A percentile compares a stretch with the other conserved stretches of the same genome.
Conservation (phyloP, 2,797 vertebrate genomes). For the Brotula barbata region DNA sequence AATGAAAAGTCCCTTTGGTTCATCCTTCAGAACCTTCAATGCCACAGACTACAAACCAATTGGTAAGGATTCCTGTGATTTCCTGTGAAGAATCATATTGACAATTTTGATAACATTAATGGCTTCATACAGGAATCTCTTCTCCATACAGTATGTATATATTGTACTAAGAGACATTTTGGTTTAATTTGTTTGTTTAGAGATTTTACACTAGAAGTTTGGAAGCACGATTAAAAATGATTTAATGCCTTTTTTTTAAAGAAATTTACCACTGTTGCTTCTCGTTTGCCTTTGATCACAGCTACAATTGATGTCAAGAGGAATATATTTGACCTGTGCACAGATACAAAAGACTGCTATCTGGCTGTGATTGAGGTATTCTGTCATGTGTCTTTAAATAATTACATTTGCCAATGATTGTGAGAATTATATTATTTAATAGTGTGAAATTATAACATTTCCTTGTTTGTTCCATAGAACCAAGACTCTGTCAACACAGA, state of each 20-base stretch:
- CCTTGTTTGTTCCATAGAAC: slow-evolving; percentile 79
- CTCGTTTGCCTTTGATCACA: slow-evolving; percentile 50
- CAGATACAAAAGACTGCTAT: slow-evolving; percentile 98
- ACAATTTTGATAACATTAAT: too few relatives aligned
- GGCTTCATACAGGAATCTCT: not conserved
- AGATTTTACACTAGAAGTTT: not conserved
- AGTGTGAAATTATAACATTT: too few relatives aligned
- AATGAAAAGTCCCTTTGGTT: slow-evolving; percentile 98
- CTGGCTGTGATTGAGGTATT: slow-evolving; percentile 97
- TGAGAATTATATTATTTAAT: too few relatives aligned
- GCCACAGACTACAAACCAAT: slow-evolving; percentile 99
- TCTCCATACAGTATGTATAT: too few relatives aligned
- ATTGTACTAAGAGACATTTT: too few relatives aligned
- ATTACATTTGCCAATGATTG: not conserved
- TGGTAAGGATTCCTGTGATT: slow-evolving; percentile 74
- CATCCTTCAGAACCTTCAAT: slow-evolving; percentile 97
- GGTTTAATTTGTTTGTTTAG: not conserved
- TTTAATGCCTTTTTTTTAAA: not conserved
- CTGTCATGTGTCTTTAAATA: not conserved
- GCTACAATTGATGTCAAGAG: slow-evolving; percentile 98
- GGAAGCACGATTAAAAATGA: not conserved
- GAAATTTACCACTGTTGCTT: not conserved
- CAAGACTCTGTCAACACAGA: slow-evolving; percentile 93
- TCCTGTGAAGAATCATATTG: too few relatives aligned
- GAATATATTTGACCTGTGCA: slow-evolving; percentile 98